phyloP scores from a whole-genome alignment of 2,113 vertebrate genomes.

The Channa maculata region DNA sequence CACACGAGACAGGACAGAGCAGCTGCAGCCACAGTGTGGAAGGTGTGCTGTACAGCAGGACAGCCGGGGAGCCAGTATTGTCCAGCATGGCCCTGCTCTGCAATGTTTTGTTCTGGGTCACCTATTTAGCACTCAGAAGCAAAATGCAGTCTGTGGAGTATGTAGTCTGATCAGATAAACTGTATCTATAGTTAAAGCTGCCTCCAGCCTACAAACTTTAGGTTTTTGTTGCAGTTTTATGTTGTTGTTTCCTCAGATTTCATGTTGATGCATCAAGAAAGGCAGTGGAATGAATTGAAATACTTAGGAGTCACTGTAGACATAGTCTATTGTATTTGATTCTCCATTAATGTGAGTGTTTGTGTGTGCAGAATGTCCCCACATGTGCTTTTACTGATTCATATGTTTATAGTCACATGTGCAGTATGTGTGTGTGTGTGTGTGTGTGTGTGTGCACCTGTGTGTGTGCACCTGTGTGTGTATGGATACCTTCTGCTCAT shows the following conservation, averaged over 20 bases:
- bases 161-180: constrained; percentile 55
- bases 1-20: constrained; percentile 72
- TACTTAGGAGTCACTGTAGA: too few relatives aligned
- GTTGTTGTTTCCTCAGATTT: background rate
- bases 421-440: constrained; percentile 11
- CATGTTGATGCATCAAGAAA: background rate
- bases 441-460: background rate
- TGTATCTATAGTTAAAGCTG: constrained; percentile 11
- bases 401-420: constrained; percentile 40
- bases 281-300: too few relatives aligned
- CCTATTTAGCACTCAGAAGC: constrained; percentile 74
- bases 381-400: constrained; percentile 20
- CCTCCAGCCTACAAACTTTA: constrained; percentile 3
- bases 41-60: constrained; percentile 74
- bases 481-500: constrained; percentile 53
- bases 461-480: constrained; percentile 34
- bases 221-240: background rate
- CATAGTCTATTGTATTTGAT: background rate
- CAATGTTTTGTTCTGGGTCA: constrained; percentile 77
- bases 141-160: constrained; percentile 65
- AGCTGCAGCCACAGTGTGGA: constrained; percentile 74
- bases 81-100: constrained; percentile 67
- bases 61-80: constrained; percentile 76
- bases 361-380: background rate
- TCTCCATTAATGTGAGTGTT: background rate